These are phyloP conservation scores for Neuroterus valhalla DNA, from an alignment of 1,140 invertebrate species.

Conservation along the genomic window DNA sequence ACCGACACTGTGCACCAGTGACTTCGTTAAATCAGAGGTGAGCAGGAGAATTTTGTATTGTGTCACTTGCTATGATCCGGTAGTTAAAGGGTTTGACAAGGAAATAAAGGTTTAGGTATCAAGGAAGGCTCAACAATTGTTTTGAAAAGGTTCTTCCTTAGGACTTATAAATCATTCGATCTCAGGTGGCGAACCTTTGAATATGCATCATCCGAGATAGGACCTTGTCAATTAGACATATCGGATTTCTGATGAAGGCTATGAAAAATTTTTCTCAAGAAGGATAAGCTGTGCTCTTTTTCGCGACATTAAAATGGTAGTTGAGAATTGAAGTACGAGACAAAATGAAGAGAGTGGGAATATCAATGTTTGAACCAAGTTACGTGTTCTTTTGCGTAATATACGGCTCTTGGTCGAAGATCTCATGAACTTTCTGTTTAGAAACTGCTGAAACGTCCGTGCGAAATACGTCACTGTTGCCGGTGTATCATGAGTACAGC, in stretches of 20 bases:
- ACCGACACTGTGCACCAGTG: slow-evolving; percentile 57
- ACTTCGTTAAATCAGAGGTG: slow-evolving; percentile 69
- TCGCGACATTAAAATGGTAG: slow-evolving; percentile 20
- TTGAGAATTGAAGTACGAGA: slow-evolving; percentile 8
- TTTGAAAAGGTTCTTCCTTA: too few relatives aligned
- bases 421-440: not conserved
- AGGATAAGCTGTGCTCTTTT: not conserved
- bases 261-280: too few relatives aligned
- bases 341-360: slow-evolving; percentile 15
- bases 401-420: not conserved
- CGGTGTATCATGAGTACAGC: not conserved
- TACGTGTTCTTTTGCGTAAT: slow-evolving; percentile 25
- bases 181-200: not conserved
- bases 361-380: slow-evolving; percentile 25
- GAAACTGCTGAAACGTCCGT: not conserved
- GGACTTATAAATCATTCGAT: too few relatives aligned
- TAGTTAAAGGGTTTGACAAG: not conserved
- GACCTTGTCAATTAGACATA: too few relatives aligned
- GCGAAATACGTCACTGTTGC: not conserved
- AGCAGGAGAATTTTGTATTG: slow-evolving; percentile 41
- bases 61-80: not conserved
- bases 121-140: not conserved
- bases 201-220: not conserved
- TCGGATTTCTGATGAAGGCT: too few relatives aligned
- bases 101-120: not conserved